These are phyloP conservation scores for Artibeus jamaicensis DNA, from an alignment of 2,797 vertebrate species.

Conservation along the genomic window DNA sequence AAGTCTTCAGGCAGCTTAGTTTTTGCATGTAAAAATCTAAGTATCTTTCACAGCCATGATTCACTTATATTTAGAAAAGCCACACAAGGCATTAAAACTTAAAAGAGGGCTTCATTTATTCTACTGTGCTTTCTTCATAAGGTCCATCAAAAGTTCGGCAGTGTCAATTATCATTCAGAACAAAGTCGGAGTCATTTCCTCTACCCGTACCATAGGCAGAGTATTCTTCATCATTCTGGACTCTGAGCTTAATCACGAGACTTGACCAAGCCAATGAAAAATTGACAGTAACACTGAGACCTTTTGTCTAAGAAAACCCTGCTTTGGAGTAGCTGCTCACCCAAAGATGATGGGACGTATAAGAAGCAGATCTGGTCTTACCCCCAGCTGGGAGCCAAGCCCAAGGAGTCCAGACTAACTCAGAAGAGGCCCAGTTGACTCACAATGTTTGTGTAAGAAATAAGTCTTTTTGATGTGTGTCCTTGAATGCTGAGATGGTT, in stretches of 20 bases:
- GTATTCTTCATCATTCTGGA: background rate
- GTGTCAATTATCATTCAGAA: background rate
- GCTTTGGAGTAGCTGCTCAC: background rate
- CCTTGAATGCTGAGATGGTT: background rate
- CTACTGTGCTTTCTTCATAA: background rate
- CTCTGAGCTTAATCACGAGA: background rate
- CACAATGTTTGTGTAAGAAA: background rate
- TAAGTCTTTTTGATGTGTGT: background rate
- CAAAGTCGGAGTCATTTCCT: background rate
- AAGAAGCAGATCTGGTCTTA: background rate
- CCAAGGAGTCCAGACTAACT: background rate
- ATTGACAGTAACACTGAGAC: background rate
- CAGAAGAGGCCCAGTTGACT: background rate
- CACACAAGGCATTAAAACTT: background rate
- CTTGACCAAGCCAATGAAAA: background rate
- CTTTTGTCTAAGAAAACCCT: constrained; percentile 17
- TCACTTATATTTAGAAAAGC: background rate
- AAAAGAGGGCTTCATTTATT: background rate
- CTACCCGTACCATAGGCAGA: background rate
- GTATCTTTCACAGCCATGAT: background rate
- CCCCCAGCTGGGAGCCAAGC: background rate
- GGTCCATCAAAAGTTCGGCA: background rate
- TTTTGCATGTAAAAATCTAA: constrained; percentile 28
- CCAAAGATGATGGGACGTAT: background rate
- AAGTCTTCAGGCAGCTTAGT: background rate